Evolutionary conservation across 1,140 invertebrate genomes (phyloP), one percentile per base, ranked within the genome.

Genomic region (Trichonephila clavipes): DNA sequence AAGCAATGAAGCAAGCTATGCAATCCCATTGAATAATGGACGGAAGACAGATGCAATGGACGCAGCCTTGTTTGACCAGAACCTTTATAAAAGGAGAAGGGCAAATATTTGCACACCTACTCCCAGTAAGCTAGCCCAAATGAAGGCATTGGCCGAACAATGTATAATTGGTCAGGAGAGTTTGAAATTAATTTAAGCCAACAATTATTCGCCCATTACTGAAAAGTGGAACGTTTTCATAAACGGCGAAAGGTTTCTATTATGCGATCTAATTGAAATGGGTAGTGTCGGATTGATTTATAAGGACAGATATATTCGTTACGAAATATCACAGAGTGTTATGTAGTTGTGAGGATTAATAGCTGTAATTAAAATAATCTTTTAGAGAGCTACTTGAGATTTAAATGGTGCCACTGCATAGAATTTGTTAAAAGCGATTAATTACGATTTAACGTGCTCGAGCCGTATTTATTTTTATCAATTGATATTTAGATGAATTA

Each of bases 21-120:
- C 72, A 77, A 77, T 77, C 72, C 24, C 72, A 40, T 77, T 77
- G 34, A 77, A 77, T 77, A 77, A 77, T 77, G 72, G 72, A 77
- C 28, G 28, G 16, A 77, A 77, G 14, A 77, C 72, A 19, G 72
- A 77, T 77, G 72, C 72, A 77, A 6, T 1, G 72, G 72, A 77
- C 16, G 69, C 24, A 34, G 28, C 6, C 28, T 19, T 40, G 72
- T 77, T 77, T 77, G 28, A 77, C 72, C 28, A 40, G 72, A 77
- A 40, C 34, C 72, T 10, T 40, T 77, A 16, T 40, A 77, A 77
- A 77, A 77, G 72, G 72, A 34, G 72, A 77, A 77, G 40, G 28
- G 72, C 28, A 77, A 77, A 77, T 77, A 77, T 77, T 77, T 77
- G 72, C 72, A 77, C 72, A 77, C 69, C 24, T 77, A 77, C 3